Percentiles rank a stretch among this genome's conserved stretches.
Evolutionary conservation across 2,797 vertebrate species (phyloP).

Genomic region (Cyclura pinguis): DNA sequence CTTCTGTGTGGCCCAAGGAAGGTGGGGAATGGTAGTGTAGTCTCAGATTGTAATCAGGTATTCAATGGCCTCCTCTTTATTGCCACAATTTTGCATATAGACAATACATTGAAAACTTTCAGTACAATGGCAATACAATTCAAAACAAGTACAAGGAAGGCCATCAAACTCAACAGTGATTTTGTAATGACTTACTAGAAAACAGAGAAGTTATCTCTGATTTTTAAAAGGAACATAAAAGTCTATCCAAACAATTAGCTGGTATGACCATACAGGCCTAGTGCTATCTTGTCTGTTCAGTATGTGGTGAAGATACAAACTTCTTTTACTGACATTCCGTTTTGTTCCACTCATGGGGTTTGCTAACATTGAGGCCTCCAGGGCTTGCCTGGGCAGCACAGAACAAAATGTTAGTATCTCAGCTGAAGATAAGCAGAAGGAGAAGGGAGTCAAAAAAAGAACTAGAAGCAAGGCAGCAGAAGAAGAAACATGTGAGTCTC

Average conservation of each 20-base stretch:
- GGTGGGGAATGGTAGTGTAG: too few relatives aligned
- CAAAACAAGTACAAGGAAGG: not conserved
- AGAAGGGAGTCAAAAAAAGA: not conserved
- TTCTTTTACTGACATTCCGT: too few relatives aligned
- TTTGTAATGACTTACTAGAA: not conserved
- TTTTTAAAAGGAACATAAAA: too few relatives aligned
- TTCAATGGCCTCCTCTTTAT: not conserved
- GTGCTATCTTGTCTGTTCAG: not conserved
- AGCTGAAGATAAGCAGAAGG: too few relatives aligned
- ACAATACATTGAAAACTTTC: not conserved
- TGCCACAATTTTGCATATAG: too few relatives aligned
- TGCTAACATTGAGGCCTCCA: too few relatives aligned
- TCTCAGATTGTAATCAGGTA: too few relatives aligned
- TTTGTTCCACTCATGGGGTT: too few relatives aligned
- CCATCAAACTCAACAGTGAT: not conserved
- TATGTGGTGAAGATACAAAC: not conserved
- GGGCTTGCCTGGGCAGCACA: too few relatives aligned
- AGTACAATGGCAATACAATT: not conserved
- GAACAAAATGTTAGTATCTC: too few relatives aligned
- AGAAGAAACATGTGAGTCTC: not conserved
- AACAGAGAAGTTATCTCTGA: not conserved
- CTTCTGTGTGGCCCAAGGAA: not conserved
- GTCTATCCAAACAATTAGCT: not conserved
- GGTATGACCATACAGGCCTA: not conserved
- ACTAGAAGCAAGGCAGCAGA: not conserved